Evolutionary conservation across 2,888 invertebrate species (phyloP).

Genomic region (Serrognathus titanus): DNA sequence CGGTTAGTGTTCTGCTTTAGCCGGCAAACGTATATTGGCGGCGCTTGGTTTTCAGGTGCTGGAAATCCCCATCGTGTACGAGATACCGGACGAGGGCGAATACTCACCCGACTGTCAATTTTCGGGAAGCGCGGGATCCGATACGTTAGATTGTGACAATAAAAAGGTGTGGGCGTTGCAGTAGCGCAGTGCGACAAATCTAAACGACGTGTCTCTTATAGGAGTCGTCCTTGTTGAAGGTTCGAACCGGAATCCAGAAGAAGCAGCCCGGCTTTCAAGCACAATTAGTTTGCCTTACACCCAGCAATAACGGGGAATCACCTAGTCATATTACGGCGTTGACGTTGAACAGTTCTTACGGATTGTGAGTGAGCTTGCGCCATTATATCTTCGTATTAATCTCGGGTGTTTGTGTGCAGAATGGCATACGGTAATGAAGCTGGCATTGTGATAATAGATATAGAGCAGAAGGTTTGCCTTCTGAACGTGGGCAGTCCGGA

Average conservation of each 20-base stretch:
- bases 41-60: slow-evolving; percentile 56
- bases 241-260: slow-evolving; percentile 73
- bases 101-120: slow-evolving; percentile 79
- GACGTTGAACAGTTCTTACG: slow-evolving; percentile 93
- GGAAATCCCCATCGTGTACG: slow-evolving; percentile 85
- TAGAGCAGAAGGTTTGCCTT: slow-evolving; percentile 85
- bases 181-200: neutral
- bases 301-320: slow-evolving; percentile 72
- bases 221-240: slow-evolving; percentile 55
- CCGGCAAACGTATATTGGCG: too few species aligned
- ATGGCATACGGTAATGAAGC: slow-evolving; percentile 97
- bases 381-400: too few species aligned
- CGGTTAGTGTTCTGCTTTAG: slow-evolving; percentile 51
- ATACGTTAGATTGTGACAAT: slow-evolving; percentile 49
- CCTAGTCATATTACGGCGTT: slow-evolving; percentile 85
- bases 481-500: slow-evolving; percentile 87
- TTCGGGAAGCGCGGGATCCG: slow-evolving; percentile 46
- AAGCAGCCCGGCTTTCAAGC: slow-evolving; percentile 97
- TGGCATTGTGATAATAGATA: slow-evolving; percentile 92
- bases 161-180: slow-evolving; percentile 47
- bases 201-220: neutral
- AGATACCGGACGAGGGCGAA: slow-evolving; percentile 75
- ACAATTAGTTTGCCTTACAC: slow-evolving; percentile 89
- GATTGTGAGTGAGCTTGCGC: slow-evolving; percentile 72
- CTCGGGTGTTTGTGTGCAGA: slow-evolving; percentile 50